Percentiles rank a stretch among this genome's conserved stretches.
These are phyloP conservation scores for Ephydatia muelleri DNA, from an alignment of 37 sponge, comb jelly and placozoan species.

Conservation along the genomic window DNA sequence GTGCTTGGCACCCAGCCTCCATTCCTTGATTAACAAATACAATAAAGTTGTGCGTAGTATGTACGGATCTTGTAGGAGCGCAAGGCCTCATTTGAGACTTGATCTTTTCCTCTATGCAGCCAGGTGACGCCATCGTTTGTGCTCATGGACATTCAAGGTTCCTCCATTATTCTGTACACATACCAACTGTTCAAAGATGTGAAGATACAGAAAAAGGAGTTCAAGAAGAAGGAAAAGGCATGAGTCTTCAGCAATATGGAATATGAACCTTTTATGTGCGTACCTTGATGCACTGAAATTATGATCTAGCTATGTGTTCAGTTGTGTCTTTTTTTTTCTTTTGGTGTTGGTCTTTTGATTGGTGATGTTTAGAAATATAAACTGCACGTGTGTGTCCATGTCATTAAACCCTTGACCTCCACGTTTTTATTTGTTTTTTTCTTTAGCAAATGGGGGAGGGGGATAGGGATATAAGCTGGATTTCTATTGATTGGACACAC, in stretches of 20 bases:
- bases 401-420: too few relatives aligned
- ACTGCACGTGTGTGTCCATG: too few relatives aligned
- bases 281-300: not conserved
- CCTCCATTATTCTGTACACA: slow-evolving; percentile 83
- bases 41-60: not conserved
- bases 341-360: not conserved
- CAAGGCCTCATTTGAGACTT: not conserved
- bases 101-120: slow-evolving; percentile 35
- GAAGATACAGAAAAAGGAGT: slow-evolving; percentile 95
- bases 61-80: not conserved
- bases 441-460: too few relatives aligned
- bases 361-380: too few relatives aligned
- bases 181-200: slow-evolving; percentile 89
- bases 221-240: slow-evolving; percentile 60
- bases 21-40: too few relatives aligned
- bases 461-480: too few relatives aligned
- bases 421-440: too few relatives aligned
- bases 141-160: slow-evolving; percentile 96
- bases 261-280: too few relatives aligned
- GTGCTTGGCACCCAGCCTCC: too few relatives aligned
- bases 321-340: not conserved
- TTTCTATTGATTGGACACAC: too few relatives aligned
- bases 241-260: too few relatives aligned
- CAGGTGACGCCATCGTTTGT: slow-evolving; percentile 93
- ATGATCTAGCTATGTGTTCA: not conserved